Evolutionary conservation across 2,113 vertebrate species (phyloP).

Genomic region (Columba janthina): DNA sequence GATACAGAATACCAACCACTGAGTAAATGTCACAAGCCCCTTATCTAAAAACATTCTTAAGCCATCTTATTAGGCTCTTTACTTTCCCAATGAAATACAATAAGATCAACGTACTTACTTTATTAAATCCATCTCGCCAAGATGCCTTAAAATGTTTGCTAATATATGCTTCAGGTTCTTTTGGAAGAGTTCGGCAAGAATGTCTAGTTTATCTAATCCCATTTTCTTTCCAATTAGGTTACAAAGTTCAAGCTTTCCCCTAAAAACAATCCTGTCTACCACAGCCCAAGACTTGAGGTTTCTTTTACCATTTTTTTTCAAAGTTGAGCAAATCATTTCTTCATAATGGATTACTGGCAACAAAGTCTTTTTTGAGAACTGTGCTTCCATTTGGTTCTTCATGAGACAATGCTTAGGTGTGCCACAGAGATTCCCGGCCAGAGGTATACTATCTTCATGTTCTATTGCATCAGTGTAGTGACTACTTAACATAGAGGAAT

Average conservation of each 20-base stretch:
- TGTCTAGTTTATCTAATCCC: constrained; percentile 84
- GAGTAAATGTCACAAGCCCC: background rate
- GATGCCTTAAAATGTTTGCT: constrained; percentile 79
- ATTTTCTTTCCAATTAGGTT: constrained; percentile 91
- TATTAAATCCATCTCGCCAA: constrained; percentile 85
- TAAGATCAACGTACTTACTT: constrained; percentile 77
- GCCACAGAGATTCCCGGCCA: constrained; percentile 57
- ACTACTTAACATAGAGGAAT: constrained; percentile 71
- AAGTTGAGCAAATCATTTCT: constrained; percentile 82
- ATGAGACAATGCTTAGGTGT: constrained; percentile 53
- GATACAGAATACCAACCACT: background rate
- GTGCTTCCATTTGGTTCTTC: constrained; percentile 35
- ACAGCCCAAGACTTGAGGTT: constrained; percentile 81
- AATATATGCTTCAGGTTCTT: constrained; percentile 84
- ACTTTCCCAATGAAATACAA: background rate
- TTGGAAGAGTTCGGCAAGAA: constrained; percentile 82
- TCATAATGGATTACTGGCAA: constrained; percentile 86
- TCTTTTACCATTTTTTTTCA: constrained; percentile 79
- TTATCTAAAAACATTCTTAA: background rate
- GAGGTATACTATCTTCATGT: constrained; percentile 61
- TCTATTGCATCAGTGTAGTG: constrained; percentile 46
- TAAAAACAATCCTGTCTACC: constrained; percentile 75
- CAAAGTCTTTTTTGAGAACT: constrained; percentile 62
- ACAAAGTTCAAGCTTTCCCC: constrained; percentile 73
- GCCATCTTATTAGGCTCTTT: background rate